Percentiles rank a stretch among this genome's conserved stretches.
phyloP scores from a whole-genome alignment of 2,113 vertebrate species.

The Anolis sagrei region DNA sequence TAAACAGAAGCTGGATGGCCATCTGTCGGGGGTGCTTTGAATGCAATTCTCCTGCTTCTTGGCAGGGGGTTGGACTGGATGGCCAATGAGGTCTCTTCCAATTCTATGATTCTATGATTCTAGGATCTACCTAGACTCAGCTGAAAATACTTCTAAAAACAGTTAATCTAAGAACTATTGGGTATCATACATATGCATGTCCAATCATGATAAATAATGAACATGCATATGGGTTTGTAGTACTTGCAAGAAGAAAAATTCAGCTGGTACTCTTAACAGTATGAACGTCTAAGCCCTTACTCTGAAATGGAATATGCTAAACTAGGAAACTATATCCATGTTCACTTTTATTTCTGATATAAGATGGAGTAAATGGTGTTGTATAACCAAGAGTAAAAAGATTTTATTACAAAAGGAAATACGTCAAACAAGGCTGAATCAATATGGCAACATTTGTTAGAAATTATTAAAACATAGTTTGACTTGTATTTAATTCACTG shows the following conservation, averaged over 20 bases:
- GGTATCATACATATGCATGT: neutral
- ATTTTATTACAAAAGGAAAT: neutral
- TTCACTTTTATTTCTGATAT: neutral
- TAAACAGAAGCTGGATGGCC: too few relatives aligned
- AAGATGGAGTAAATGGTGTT: neutral
- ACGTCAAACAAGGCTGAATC: neutral
- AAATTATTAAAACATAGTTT: neutral
- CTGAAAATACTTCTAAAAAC: neutral
- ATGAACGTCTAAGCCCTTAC: neutral
- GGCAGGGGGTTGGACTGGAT: too few relatives aligned
- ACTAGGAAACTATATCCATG: constrained; percentile 12
- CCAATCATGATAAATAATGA: neutral
- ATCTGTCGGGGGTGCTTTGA: too few relatives aligned
- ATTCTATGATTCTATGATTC: too few relatives aligned
- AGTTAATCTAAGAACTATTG: neutral
- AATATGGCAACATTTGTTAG: neutral
- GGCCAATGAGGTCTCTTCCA: too few relatives aligned
- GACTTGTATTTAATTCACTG: neutral
- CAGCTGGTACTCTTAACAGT: neutral
- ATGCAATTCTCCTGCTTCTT: too few relatives aligned
- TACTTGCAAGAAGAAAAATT: neutral
- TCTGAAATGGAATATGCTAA: neutral
- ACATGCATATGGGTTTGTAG: too few relatives aligned
- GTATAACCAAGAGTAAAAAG: fast-evolving
- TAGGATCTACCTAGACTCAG: constrained; percentile 13